Conservation (phyloP, 2,113 vertebrate species). For the Connochaetes taurinus region DNA sequence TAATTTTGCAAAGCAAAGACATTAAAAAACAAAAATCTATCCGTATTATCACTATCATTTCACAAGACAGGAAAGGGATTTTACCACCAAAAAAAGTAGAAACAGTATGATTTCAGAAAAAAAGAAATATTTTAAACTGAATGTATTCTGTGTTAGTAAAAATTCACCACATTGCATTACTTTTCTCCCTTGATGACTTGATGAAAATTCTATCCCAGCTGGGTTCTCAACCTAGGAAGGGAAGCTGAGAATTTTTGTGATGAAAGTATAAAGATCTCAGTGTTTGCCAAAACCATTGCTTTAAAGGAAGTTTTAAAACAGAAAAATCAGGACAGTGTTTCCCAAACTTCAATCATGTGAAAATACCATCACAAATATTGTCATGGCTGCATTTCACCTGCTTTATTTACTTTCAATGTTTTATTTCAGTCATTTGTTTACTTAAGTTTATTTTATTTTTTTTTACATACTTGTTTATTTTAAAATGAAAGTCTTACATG, state of each 20-base stretch:
- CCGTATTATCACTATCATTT: neutral
- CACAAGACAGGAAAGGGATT: constrained; percentile 11
- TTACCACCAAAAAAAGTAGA: neutral
- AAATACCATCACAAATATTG: neutral
- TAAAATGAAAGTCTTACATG: neutral
- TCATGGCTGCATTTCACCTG: neutral
- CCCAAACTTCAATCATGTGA: neutral
- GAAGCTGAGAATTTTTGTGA: neutral
- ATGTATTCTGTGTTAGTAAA: neutral
- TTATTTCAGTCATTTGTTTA: constrained; percentile 22
- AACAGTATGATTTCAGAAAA: neutral
- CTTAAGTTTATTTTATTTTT: neutral
- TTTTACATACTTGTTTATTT: constrained; percentile 12
- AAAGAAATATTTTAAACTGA: neutral
- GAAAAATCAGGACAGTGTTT: neutral
- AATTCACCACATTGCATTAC: neutral
- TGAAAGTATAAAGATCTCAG: neutral
- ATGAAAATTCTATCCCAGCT: neutral
- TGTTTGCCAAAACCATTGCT: neutral
- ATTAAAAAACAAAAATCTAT: neutral
- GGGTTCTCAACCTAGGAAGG: neutral
- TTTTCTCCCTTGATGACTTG: neutral
- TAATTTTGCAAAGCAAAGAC: constrained; percentile 2
- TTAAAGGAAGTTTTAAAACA: neutral
- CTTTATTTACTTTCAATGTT: neutral